Evolutionary conservation across 2,797 vertebrate species (phyloP).

Genomic region (Huso huso): DNA sequence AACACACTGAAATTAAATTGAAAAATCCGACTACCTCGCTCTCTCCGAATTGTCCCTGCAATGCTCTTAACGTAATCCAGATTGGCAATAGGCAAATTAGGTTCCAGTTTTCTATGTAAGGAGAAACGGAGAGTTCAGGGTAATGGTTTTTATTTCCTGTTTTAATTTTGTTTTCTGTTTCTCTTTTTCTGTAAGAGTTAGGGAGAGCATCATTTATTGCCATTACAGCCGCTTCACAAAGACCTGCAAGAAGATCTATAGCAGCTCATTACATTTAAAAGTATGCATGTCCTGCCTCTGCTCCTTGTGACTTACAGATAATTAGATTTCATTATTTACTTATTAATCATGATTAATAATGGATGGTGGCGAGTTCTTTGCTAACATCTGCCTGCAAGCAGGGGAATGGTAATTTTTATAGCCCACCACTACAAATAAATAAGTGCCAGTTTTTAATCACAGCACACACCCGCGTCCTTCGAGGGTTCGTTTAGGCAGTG

Average conservation of each 20-base stretch:
- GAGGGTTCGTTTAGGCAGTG: not conserved
- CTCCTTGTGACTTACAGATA: constrained; percentile 38
- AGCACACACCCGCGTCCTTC: not conserved
- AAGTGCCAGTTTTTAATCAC: not conserved
- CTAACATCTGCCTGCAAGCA: constrained; percentile 36
- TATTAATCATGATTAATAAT: constrained; percentile 44
- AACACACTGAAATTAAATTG: too few relatives aligned
- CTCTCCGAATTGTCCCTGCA: too few relatives aligned
- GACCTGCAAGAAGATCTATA: constrained; percentile 30
- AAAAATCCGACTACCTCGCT: too few relatives aligned
- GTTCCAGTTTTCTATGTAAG: too few relatives aligned
- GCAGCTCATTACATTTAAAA: constrained; percentile 46
- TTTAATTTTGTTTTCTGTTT: too few relatives aligned
- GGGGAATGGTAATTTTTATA: constrained; percentile 16
- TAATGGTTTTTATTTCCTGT: too few relatives aligned
- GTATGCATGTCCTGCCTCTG: constrained; percentile 19
- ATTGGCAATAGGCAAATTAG: too few relatives aligned
- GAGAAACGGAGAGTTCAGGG: too few relatives aligned
- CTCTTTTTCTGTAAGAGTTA: too few relatives aligned
- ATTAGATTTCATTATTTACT: constrained; percentile 54
- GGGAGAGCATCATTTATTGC: too few relatives aligned
- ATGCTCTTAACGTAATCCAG: too few relatives aligned
- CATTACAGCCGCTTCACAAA: too few relatives aligned
- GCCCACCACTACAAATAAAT: not conserved
- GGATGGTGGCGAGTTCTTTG: constrained; percentile 28